Evolutionary conservation across 2,888 invertebrate species (phyloP).

Genomic region (Sesia apiformis): DNA sequence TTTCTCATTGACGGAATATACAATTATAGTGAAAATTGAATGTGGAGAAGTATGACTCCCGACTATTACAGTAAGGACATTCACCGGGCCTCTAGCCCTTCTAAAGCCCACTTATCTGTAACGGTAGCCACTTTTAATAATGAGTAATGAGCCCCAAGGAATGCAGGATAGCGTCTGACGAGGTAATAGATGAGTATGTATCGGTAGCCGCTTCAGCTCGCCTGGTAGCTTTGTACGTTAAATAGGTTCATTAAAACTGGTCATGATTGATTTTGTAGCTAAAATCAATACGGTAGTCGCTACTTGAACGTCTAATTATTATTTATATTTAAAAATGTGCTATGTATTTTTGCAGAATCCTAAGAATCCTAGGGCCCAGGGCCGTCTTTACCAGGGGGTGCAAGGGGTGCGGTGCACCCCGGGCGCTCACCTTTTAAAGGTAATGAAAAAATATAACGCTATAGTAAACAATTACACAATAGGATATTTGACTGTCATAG

Average conservation of each 20-base stretch:
- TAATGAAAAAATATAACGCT: no score
- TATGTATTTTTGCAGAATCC: background rate
- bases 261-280: conserved; percentile 51
- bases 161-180: conserved; percentile 42
- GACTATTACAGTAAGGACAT: no score
- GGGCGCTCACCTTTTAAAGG: no score
- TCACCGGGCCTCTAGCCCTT: conserved; percentile 19
- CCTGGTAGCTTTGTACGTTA: conserved; percentile 25
- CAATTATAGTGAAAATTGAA: no score
- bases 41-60: no score
- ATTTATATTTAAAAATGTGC: no score
- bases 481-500: no score
- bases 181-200: conserved; percentile 31
- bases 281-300: conserved; percentile 54
- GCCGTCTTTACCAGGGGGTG: no score
- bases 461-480: no score
- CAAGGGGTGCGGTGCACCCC: no score
- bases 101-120: conserved; percentile 20
- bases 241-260: conserved; percentile 38
- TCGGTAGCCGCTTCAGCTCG: conserved; percentile 19
- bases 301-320: conserved; percentile 16
- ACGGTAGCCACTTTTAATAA: conserved; percentile 64
- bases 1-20: no score
- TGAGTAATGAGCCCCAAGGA: conserved; percentile 58
- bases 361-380: no score